phyloP scores from a whole-genome alignment of 1,140 invertebrate genomes.

The Sarcophaga bullata region DNA sequence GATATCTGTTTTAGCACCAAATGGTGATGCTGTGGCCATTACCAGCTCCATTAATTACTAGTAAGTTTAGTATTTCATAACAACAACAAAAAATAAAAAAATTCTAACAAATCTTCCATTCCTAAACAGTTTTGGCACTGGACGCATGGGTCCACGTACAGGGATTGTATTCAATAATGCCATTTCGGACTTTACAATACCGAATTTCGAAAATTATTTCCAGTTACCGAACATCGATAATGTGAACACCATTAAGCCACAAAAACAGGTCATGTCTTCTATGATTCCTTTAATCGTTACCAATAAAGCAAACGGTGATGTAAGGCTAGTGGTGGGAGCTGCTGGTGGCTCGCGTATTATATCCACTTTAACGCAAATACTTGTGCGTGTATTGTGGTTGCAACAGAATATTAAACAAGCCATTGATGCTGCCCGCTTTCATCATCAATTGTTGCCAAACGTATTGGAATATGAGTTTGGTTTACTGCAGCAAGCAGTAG shows the following conservation, averaged over 20 bases:
- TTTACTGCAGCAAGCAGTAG: constrained; percentile 71
- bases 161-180: constrained; percentile 94
- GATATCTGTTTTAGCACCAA: constrained; percentile 81
- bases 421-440: constrained; percentile 84
- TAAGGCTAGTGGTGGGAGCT: constrained; percentile 85
- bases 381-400: constrained; percentile 79
- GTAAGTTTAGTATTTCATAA: constrained; percentile 71
- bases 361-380: constrained; percentile 78
- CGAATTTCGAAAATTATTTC: constrained; percentile 81
- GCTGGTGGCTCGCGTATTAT: constrained; percentile 95
- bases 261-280: constrained; percentile 89
- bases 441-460: constrained; percentile 95
- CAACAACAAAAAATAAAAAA: not conserved
- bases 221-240: constrained; percentile 76
- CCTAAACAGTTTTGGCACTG: constrained; percentile 55
- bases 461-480: constrained; percentile 78
- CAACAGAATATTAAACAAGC: constrained; percentile 79
- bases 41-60: constrained; percentile 93
- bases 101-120: not conserved
- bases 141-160: constrained; percentile 69
- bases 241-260: constrained; percentile 80
- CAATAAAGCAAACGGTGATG: constrained; percentile 73
- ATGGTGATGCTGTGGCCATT: constrained; percentile 92
- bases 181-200: constrained; percentile 95
- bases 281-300: constrained; percentile 90